These are phyloP conservation scores for Alosa alosa DNA, from an alignment of 2,113 vertebrate genomes.

Conservation along the genomic window DNA sequence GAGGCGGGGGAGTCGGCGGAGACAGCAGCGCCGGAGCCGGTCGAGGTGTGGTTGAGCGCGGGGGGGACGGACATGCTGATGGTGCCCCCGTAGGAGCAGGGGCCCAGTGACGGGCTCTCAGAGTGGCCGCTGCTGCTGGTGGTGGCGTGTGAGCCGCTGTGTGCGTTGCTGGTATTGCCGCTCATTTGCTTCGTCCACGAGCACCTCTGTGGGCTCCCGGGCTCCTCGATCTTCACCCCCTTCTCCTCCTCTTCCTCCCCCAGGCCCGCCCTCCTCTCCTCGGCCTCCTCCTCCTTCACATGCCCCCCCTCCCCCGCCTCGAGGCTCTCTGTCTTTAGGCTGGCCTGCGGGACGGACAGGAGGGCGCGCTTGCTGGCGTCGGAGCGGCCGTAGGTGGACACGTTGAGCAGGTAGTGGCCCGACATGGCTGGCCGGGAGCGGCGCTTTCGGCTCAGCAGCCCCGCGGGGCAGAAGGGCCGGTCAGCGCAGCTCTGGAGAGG, in stretches of 20 bases:
- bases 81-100: constrained; percentile 79
- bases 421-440: constrained; percentile 89
- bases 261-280: constrained; percentile 42
- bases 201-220: background rate
- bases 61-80: constrained; percentile 87
- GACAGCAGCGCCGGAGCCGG: constrained; percentile 48
- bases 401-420: constrained; percentile 94
- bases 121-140: background rate
- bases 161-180: background rate
- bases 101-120: background rate
- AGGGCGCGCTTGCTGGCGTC: constrained; percentile 79
- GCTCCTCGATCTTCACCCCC: background rate
- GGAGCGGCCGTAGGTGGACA: constrained; percentile 91
- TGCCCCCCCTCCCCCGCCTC: constrained; percentile 59
- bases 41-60: constrained; percentile 62
- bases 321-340: constrained; percentile 62
- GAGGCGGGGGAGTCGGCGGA: constrained; percentile 49
- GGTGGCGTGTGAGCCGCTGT: background rate
- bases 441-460: constrained; percentile 81
- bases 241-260: background rate
- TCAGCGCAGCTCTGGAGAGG: constrained; percentile 63
- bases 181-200: background rate
- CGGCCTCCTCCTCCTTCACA: constrained; percentile 47
- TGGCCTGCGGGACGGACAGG: constrained; percentile 58
- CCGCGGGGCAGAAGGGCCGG: constrained; percentile 76